These are phyloP conservation scores for Leptura quadrifasciata DNA, from an alignment of 2,888 invertebrate species.

Conservation along the genomic window DNA sequence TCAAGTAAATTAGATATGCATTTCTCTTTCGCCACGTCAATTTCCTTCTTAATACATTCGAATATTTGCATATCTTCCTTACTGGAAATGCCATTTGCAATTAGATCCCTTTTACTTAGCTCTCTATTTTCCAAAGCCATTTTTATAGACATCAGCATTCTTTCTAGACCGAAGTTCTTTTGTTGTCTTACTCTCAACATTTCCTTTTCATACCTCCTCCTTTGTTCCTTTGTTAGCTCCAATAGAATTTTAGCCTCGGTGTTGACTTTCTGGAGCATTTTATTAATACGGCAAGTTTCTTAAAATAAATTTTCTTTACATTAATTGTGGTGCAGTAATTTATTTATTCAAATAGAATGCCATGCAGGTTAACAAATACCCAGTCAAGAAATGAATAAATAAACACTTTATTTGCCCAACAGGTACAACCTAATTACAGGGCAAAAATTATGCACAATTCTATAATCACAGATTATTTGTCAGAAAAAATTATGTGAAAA, in stretches of 20 bases:
- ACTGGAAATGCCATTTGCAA: conserved; percentile 34
- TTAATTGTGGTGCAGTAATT: not conserved
- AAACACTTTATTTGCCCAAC: too few relatives aligned
- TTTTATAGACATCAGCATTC: conserved; percentile 47
- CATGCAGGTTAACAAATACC: too few relatives aligned
- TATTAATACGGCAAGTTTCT: conserved; percentile 45
- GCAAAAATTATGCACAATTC: too few relatives aligned
- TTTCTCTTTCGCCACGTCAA: conserved; percentile 23
- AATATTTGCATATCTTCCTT: conserved; percentile 33
- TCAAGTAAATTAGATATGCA: conserved; percentile 31
- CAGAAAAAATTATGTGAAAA: too few relatives aligned
- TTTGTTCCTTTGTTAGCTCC: conserved; percentile 58
- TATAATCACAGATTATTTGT: too few relatives aligned
- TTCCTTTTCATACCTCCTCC: conserved; percentile 58
- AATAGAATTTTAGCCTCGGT: conserved; percentile 62
- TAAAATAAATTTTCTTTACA: conserved; percentile 10
- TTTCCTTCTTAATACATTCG: conserved; percentile 45
- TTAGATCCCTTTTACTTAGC: conserved; percentile 44
- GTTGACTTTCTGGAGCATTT: conserved; percentile 63
- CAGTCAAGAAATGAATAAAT: too few relatives aligned
- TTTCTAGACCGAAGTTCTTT: conserved; percentile 46
- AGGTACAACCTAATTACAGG: too few relatives aligned
- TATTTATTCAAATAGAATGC: too few relatives aligned
- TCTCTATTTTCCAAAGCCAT: conserved; percentile 48
- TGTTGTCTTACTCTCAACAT: conserved; percentile 46